Evolutionary conservation across 92 coral and sea anemone genomes (phyloP), one percentile per base, ranked within the genome.

Genomic region (Zoanthus sansibaricus): DNA sequence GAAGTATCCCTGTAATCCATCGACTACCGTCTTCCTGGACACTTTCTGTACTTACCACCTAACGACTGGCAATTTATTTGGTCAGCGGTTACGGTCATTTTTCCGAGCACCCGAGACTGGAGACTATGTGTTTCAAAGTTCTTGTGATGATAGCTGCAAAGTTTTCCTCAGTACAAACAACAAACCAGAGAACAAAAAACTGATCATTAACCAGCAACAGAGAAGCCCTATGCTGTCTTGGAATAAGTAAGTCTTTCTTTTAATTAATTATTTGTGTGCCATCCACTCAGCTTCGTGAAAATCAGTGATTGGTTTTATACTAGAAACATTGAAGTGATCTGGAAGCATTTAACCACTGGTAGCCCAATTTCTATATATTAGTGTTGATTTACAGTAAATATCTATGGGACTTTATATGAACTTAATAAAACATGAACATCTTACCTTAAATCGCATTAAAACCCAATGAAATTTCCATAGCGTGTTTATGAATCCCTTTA

Each of bases 91-190:
- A 9, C 88, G 89, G 17, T 82, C 93, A n/a, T 92, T 76, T 76
- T 87, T 92, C 76, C 66, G 76, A 59, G 95, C 95, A 16, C 95
- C 95, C 46, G 86, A 82, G 69, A 82, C 91, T 72, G 95, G 95
- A 25, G n/a, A 37, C 46, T 92, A 80, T 52, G 76, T 37, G 16
- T 92, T 92, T 64, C 86, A 87, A 47, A 90, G 91, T 37, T 92
- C 95, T 4, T 92, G 95, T 66, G 93, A 92, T 49, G 66, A 92
- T 21, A 44, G 82, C 62, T 92, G 95, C 45, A 90, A 92, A 77
- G 86, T 92, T 64, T 92, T 92, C 87, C 78, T 92, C 49, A 92
- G 94, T 49, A 84, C 83, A 56, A 83, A 83, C 58, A 77, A 87
- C 30, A 77, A 21, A 15, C 87, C 93, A 1, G 76, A 91, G 71